Evolutionary conservation across 1,140 invertebrate genomes (phyloP).

Genomic region (Hylaeus anthracinus): DNA sequence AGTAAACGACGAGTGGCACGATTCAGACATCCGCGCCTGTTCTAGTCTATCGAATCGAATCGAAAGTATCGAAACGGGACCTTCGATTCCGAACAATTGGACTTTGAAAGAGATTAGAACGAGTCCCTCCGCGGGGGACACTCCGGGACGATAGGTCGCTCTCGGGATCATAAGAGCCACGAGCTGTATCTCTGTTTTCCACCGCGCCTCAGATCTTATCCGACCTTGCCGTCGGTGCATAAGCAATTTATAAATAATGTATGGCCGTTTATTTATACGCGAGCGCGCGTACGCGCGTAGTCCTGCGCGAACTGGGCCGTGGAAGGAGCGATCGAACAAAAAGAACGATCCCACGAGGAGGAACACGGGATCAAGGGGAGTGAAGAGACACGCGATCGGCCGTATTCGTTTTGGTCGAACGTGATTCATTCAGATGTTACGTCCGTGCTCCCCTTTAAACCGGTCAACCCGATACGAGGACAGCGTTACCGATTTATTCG

Average conservation of each 20-base stretch:
- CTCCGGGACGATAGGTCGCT: conserved; percentile 52
- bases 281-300: conserved; percentile 33
- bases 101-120: background rate
- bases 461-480: conserved; percentile 27
- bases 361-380: background rate
- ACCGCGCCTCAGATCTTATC: conserved; percentile 55
- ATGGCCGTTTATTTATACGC: conserved; percentile 63
- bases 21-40: too few species aligned
- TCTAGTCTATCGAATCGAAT: too few species aligned
- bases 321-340: conserved; percentile 50
- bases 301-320: conserved; percentile 53
- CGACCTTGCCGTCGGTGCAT: conserved; percentile 60
- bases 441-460: conserved; percentile 31
- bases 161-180: conserved; percentile 33
- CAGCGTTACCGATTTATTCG: background rate
- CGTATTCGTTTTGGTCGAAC: conserved; percentile 55
- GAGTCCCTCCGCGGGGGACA: conserved; percentile 27
- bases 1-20: too few species aligned
- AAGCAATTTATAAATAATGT: conserved; percentile 65
- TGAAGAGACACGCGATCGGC: conserved; percentile 40
- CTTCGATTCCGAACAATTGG: background rate
- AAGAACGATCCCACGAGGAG: conserved; percentile 12
- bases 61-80: background rate
- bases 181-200: conserved; percentile 49
- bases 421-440: conserved; percentile 58